Conservation (phyloP, 2,113 vertebrate species). For the Entosphenus tridentatus region DNA sequence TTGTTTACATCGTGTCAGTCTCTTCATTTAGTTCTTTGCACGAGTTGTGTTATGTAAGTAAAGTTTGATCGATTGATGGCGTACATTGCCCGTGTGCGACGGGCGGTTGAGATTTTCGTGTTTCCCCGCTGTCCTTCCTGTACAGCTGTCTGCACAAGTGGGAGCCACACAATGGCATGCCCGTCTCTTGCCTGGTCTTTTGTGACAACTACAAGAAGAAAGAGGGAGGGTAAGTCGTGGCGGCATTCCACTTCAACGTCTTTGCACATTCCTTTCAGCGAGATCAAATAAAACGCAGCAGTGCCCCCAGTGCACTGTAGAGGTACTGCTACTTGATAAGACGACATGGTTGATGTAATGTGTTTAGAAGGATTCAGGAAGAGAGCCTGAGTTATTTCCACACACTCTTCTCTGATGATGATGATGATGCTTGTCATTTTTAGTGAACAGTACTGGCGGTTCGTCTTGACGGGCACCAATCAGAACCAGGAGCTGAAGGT, state of each 20-base stretch:
- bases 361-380: not conserved
- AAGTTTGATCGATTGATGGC: slow-evolving; percentile 3
- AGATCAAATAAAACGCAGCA: not conserved
- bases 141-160: slow-evolving; percentile 76
- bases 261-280: not conserved
- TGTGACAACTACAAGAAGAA: slow-evolving; percentile 97
- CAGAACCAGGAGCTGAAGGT: slow-evolving; percentile 88
- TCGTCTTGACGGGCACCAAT: slow-evolving; percentile 81
- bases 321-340: not conserved
- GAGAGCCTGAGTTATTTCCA: no score
- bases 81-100: not conserved
- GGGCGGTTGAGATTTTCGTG: no score
- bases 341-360: not conserved
- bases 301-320: slow-evolving; percentile 1
- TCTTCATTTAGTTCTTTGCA: not conserved
- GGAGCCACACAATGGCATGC: slow-evolving; percentile 61
- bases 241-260: no score
- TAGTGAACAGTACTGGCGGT: slow-evolving; percentile 53
- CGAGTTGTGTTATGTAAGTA: not conserved
- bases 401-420: no score
- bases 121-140: slow-evolving; percentile 7
- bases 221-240: slow-evolving; percentile 71
- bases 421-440: no score
- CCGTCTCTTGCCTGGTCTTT: slow-evolving; percentile 81
- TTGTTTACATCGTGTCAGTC: not conserved